Percentiles rank a stretch among this genome's conserved stretches.
phyloP scores from a whole-genome alignment of 2,888 invertebrate species.

The Marronus borbonicus region DNA sequence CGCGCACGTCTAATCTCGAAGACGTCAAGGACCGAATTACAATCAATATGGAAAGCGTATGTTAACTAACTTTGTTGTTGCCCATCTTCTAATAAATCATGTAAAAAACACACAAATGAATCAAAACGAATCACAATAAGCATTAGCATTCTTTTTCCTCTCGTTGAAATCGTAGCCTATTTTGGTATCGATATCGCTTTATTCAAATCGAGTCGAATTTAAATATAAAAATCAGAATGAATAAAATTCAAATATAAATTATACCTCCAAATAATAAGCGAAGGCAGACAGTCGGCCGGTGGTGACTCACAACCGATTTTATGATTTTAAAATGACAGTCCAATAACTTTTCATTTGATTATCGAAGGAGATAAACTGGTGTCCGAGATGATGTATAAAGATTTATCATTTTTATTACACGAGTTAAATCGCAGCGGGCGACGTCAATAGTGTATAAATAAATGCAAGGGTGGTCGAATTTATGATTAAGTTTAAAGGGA shows the following conservation, averaged over 20 bases:
- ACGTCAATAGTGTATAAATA: conserved; percentile 54
- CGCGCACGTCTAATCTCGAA: conserved; percentile 8
- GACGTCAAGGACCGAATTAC: conserved; percentile 17
- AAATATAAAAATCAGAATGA: conserved; percentile 36
- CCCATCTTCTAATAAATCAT: conserved; percentile 31
- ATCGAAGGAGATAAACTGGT: conserved; percentile 51
- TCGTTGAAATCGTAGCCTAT: conserved; percentile 20
- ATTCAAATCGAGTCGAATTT: conserved; percentile 51
- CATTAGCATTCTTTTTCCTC: conserved; percentile 11
- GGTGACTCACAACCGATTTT: conserved; percentile 47
- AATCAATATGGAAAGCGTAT: conserved; percentile 30
- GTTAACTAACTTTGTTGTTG: conserved; percentile 19
- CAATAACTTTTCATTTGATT: conserved; percentile 55
- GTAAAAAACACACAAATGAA: conserved; percentile 13
- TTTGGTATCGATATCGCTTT: conserved; percentile 49
- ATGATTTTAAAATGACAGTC: conserved; percentile 54
- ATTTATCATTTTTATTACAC: conserved; percentile 55
- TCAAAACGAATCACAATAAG: conserved; percentile 31
- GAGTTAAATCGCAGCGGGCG: conserved; percentile 54
- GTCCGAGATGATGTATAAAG: conserved; percentile 54
- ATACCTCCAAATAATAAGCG: conserved; percentile 45
- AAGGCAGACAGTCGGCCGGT: conserved; percentile 38
- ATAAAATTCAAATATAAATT: conserved; percentile 52
- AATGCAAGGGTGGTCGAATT: conserved; percentile 51
- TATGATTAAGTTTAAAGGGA: conserved; percentile 48